phyloP scores from a whole-genome alignment of 2,888 invertebrate species.

The Odiellus spinosus region DNA sequence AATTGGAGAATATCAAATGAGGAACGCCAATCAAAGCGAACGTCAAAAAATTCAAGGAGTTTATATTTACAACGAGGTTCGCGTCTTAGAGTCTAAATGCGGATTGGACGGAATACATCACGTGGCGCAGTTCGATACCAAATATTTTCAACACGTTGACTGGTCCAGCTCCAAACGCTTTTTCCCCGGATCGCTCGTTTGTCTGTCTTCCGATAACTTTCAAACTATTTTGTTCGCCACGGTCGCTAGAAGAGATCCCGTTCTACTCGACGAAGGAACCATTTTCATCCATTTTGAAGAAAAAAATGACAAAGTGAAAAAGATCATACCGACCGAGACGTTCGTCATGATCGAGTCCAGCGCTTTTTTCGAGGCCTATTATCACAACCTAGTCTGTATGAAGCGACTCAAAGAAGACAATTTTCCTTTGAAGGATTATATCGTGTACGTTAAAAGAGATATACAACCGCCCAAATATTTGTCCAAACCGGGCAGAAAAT shows the following conservation, averaged over 20 bases:
- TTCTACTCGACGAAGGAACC: conserved; percentile 23
- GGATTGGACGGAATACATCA: neutral
- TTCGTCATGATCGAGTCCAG: conserved; percentile 57
- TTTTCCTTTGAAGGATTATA: conserved; percentile 51
- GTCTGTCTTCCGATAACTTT: conserved; percentile 53
- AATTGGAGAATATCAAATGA: conserved; percentile 36
- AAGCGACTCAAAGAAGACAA: conserved; percentile 39
- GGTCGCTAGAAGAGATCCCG: conserved; percentile 41
- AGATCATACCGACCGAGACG: conserved; percentile 22
- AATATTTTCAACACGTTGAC: neutral
- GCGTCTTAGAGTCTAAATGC: conserved; percentile 31
- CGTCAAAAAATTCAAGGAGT: conserved; percentile 29
- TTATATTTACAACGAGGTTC: conserved; percentile 36
- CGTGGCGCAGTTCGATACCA: conserved; percentile 1
- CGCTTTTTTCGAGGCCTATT: conserved; percentile 65
- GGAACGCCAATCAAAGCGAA: conserved; percentile 6
- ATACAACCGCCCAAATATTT: too few species aligned
- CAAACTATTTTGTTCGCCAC: conserved; percentile 49
- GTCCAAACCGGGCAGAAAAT: neutral
- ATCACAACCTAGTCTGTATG: conserved; percentile 52
- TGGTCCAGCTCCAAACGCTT: conserved; percentile 41
- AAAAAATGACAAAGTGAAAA: conserved; percentile 4
- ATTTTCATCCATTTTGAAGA: conserved; percentile 15
- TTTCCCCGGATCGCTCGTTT: conserved; percentile 53
- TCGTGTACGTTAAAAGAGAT: conserved; percentile 32